Evolutionary conservation across 2,113 vertebrate genomes (phyloP).

Genomic region (Suricata suricatta): DNA sequence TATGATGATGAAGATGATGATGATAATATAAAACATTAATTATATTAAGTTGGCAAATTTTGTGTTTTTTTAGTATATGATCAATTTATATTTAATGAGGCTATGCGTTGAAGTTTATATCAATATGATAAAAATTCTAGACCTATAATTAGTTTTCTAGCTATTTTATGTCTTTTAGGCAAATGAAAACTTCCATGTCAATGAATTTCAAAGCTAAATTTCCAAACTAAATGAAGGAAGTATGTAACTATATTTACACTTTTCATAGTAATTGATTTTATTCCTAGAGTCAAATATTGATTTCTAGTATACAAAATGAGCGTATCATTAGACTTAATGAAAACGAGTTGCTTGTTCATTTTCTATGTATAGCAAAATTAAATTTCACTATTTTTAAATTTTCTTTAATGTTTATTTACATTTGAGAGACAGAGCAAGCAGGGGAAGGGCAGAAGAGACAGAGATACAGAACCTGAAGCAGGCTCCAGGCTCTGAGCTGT

Average conservation of each 20-base stretch:
- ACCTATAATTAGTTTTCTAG: slow-evolving; percentile 34
- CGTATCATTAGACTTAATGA: slow-evolving; percentile 75
- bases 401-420: too few relatives aligned
- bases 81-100: slow-evolving; percentile 38
- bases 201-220: slow-evolving; percentile 24
- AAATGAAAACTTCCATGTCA: slow-evolving; percentile 41
- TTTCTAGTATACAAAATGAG: slow-evolving; percentile 56
- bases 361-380: not conserved
- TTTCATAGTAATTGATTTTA: slow-evolving; percentile 33
- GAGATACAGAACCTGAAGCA: too few relatives aligned
- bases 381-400: slow-evolving; percentile 46
- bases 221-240: not conserved
- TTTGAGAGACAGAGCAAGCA: too few relatives aligned
- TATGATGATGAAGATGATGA: slow-evolving; percentile 52
- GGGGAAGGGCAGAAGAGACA: too few relatives aligned
- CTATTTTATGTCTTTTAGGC: not conserved
- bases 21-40: slow-evolving; percentile 50
- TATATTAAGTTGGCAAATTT: slow-evolving; percentile 53
- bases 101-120: slow-evolving; percentile 52
- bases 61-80: slow-evolving; percentile 54
- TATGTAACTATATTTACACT: not conserved
- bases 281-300: slow-evolving; percentile 39
- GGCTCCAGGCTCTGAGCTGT: too few relatives aligned
- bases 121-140: slow-evolving; percentile 43
- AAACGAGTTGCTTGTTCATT: slow-evolving; percentile 68